Percentiles rank a stretch among this genome's conserved stretches.
phyloP scores from a whole-genome alignment of 1,140 invertebrate genomes.

The Onthophagus taurus region DNA sequence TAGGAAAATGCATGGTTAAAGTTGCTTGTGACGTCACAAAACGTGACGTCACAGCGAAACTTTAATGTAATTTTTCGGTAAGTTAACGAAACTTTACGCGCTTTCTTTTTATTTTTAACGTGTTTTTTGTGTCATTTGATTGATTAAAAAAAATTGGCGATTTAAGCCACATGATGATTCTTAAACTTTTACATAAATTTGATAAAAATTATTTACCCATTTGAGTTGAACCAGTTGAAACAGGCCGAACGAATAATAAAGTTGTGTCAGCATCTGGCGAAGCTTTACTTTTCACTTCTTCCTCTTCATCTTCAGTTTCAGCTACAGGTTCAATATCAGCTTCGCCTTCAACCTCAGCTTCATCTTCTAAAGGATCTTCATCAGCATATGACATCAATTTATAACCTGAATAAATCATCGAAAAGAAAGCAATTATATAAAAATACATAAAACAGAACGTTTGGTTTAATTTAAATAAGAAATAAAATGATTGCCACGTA shows the following conservation, averaged over 20 bases:
- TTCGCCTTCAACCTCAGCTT: constrained; percentile 58
- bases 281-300: constrained; percentile 63
- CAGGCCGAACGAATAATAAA: constrained; percentile 85
- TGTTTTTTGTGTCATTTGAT: too few species aligned
- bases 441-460: background rate
- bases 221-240: constrained; percentile 46
- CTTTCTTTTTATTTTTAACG: too few species aligned
- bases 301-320: constrained; percentile 54
- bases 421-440: constrained; percentile 9
- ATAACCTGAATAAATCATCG: constrained; percentile 41
- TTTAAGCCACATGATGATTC: too few species aligned
- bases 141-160: too few species aligned
- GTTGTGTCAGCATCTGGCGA: constrained; percentile 87
- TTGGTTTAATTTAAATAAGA: constrained; percentile 16
- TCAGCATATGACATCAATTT: constrained; percentile 54
- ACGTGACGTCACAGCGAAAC: too few species aligned
- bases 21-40: too few species aligned
- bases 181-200: too few species aligned
- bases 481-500: constrained; percentile 10
- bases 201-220: constrained; percentile 45
- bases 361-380: constrained; percentile 68
- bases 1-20: too few species aligned
- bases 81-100: too few species aligned
- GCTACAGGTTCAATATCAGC: constrained; percentile 50
- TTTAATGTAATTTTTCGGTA: too few species aligned